Evolutionary conservation across 2,888 invertebrate species (phyloP).

Genomic region (Dilophus febrilis): DNA sequence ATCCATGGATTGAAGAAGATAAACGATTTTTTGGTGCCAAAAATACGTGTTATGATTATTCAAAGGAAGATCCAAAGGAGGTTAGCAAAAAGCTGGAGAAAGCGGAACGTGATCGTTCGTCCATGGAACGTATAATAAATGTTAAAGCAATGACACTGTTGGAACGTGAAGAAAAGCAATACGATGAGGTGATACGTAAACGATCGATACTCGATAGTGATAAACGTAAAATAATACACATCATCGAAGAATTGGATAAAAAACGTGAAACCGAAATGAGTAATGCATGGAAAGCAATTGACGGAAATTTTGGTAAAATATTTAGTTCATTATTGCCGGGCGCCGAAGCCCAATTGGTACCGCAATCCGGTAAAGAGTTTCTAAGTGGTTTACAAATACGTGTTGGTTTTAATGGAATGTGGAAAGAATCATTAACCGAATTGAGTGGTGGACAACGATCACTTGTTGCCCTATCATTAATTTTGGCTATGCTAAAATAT

Average conservation of each 20-base stretch:
- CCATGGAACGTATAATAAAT: conserved; percentile 55
- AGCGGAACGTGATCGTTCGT: conserved; percentile 38
- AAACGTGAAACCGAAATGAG: conserved; percentile 73
- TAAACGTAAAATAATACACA: conserved; percentile 50
- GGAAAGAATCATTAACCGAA: conserved; percentile 93
- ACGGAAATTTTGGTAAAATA: conserved; percentile 85
- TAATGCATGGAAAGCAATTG: conserved; percentile 75
- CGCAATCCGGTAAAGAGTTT: conserved; percentile 53
- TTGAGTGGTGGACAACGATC: conserved; percentile 95
- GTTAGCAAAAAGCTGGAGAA: conserved; percentile 22
- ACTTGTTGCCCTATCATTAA: conserved; percentile 86
- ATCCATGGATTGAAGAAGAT: conserved; percentile 65
- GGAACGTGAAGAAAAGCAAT: conserved; percentile 68
- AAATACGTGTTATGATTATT: conserved; percentile 54
- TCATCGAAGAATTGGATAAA: conserved; percentile 77
- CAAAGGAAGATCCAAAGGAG: conserved; percentile 37
- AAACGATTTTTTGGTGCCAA: conserved; percentile 56
- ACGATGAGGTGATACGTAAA: conserved; percentile 46
- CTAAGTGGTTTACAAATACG: conserved; percentile 80
- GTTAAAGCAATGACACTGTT: conserved; percentile 73
- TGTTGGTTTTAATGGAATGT: conserved; percentile 80
- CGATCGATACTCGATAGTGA: conserved; percentile 60
- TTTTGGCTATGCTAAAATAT: conserved; percentile 89
- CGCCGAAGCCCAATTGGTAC: conserved; percentile 68
- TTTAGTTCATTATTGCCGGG: conserved; percentile 83